A percentile compares a stretch with the other conserved stretches of the same genome.
Evolutionary conservation across 2,797 vertebrate species (phyloP).

Genomic region (Erithacus rubecula): DNA sequence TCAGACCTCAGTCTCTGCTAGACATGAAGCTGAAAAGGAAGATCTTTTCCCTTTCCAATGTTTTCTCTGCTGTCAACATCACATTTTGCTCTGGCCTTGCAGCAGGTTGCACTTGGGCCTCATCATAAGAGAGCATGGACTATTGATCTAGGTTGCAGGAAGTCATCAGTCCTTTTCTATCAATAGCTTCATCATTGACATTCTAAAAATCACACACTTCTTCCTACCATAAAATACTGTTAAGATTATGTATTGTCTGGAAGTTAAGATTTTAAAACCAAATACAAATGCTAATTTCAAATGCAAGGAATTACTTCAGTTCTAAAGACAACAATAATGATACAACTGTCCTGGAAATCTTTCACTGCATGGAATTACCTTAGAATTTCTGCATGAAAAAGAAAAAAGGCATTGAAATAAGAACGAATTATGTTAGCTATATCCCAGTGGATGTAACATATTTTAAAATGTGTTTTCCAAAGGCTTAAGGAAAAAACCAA

Average conservation of each 20-base stretch:
- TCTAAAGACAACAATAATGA: not conserved
- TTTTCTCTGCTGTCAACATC: not conserved
- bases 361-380: not conserved
- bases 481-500: not conserved
- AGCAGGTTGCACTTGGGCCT: not conserved
- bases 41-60: not conserved
- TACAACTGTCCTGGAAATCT: not conserved
- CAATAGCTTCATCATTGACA: not conserved
- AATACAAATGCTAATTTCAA: not conserved
- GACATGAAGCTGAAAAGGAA: not conserved
- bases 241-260: not conserved
- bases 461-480: not conserved
- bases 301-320: not conserved
- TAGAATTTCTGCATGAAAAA: not conserved
- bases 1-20: not conserved
- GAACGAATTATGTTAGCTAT: not conserved
- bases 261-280: not conserved
- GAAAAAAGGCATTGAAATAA: not conserved
- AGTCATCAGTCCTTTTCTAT: not conserved
- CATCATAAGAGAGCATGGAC: not conserved
- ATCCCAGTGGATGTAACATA: not conserved
- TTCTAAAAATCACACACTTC: not conserved
- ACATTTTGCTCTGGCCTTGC: not conserved
- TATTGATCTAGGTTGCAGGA: not conserved
- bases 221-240: not conserved